A percentile compares a stretch with the other conserved stretches of the same genome.
phyloP scores from a whole-genome alignment of 2,888 invertebrate genomes.

The Drosophila peninsularis region DNA sequence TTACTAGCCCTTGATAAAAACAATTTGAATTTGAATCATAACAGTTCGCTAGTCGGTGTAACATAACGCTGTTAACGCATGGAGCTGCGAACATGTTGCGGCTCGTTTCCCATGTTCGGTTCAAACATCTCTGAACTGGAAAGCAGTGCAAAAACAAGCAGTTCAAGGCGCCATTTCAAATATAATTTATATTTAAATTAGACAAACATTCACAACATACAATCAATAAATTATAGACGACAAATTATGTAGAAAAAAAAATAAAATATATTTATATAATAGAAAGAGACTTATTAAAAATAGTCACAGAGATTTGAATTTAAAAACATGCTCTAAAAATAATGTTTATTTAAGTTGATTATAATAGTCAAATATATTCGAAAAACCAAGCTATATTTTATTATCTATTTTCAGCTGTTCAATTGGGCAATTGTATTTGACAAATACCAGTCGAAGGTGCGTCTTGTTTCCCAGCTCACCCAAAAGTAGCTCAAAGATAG shows the following conservation, averaged over 20 bases:
- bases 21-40: constrained; percentile 11
- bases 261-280: too few species aligned
- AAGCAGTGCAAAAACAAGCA: constrained; percentile 48
- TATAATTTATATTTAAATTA: constrained; percentile 6
- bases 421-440: constrained; percentile 19
- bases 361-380: too few species aligned
- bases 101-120: neutral
- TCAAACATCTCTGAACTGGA: constrained; percentile 13
- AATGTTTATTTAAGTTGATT: too few species aligned
- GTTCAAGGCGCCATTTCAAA: constrained; percentile 30
- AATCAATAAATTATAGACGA: too few species aligned
- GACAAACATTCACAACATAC: neutral
- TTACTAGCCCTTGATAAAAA: constrained; percentile 22
- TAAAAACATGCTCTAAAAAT: too few species aligned
- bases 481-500: constrained; percentile 37
- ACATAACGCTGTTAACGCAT: constrained; percentile 20
- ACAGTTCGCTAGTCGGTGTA: neutral
- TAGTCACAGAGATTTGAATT: too few species aligned
- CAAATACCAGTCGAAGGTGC: constrained; percentile 23
- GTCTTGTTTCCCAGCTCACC: constrained; percentile 13
- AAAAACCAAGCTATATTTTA: neutral
- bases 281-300: too few species aligned
- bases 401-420: too few species aligned
- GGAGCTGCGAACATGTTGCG: constrained; percentile 41
- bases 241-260: too few species aligned